Percentiles rank a stretch among this genome's conserved stretches.
phyloP scores from a whole-genome alignment of 2,888 invertebrate genomes.

The Ceramica pisi region DNA sequence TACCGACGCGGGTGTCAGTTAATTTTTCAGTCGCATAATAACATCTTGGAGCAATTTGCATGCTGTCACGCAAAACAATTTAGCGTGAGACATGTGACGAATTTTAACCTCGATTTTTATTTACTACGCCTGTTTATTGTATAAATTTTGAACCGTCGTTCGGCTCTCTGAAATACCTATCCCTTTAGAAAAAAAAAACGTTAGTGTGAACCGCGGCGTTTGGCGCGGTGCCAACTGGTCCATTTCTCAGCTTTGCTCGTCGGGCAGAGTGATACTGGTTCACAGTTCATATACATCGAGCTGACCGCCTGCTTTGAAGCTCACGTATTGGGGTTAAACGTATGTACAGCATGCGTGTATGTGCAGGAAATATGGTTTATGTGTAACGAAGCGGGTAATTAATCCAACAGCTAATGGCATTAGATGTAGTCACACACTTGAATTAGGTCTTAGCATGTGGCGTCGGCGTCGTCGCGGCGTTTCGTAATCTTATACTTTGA shows the following conservation, averaged over 20 bases:
- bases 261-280: constrained; percentile 85
- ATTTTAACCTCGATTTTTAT: constrained; percentile 82
- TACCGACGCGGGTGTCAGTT: constrained; percentile 74
- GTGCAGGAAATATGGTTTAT: constrained; percentile 83
- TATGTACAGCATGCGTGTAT: constrained; percentile 72
- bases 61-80: constrained; percentile 84
- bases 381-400: constrained; percentile 85
- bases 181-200: constrained; percentile 75
- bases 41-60: constrained; percentile 81
- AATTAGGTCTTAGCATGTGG: constrained; percentile 69
- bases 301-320: constrained; percentile 86
- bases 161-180: constrained; percentile 75
- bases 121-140: constrained; percentile 75
- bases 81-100: constrained; percentile 82
- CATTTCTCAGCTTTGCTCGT: constrained; percentile 82
- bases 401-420: constrained; percentile 81
- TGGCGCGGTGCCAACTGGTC: constrained; percentile 86
- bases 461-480: constrained; percentile 47
- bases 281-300: constrained; percentile 85
- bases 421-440: constrained; percentile 72
- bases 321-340: constrained; percentile 85
- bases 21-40: constrained; percentile 76
- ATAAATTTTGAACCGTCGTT: constrained; percentile 72
- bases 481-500: constrained; percentile 65
- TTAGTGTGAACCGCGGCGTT: constrained; percentile 73